Evolutionary conservation across 2,797 vertebrate genomes (phyloP), one percentile per base, ranked within the genome.

Genomic region (Florisuga fusca): DNA sequence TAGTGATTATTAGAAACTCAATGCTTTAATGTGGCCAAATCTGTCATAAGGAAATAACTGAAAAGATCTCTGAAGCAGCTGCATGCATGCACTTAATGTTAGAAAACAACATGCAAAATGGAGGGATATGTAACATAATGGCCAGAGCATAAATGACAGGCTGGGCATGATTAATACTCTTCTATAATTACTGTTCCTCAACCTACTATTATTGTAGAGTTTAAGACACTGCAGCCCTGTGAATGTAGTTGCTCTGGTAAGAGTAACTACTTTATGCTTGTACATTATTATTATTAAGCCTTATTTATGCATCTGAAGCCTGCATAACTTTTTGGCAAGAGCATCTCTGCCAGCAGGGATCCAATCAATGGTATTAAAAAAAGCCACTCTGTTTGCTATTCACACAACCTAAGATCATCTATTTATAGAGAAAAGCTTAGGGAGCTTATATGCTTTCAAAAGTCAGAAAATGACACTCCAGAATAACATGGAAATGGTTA

Each of bases 11-110:
- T 92, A 97, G 86, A 97, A 97, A 96, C 97, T 98, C 97, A 98
- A 96, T 97, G 97, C 96, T 95, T 97, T 97, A 91, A 97, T 97
- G 97, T 95, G 93, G 97, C 97, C 97, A 97, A 97, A 98, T 97
- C 96, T 98, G 97, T 98, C 97, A 97, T 25, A 97, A 97, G 98
- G 94, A 97, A 97, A 94, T 96, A 96, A 97, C 96, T 97, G 97
- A 97, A 97, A 97, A 96, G 96, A 89, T 95, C 85, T 91, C 90
- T 23, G 89, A 78, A 87, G 97, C 97, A 98, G 98, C 97, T 98
- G 97, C 95, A 10, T 45, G 92, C 93, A 95, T 85, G 64, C 95
- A 96, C 97, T 98, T 97, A 93, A 96, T 96, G 97, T 73, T 91
- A 92, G 97, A 97, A 97, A 98, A 98, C 96, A 97, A 97, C 97